Evolutionary conservation across 1,140 invertebrate genomes (phyloP).

Genomic region (Coptotermes formosanus): DNA sequence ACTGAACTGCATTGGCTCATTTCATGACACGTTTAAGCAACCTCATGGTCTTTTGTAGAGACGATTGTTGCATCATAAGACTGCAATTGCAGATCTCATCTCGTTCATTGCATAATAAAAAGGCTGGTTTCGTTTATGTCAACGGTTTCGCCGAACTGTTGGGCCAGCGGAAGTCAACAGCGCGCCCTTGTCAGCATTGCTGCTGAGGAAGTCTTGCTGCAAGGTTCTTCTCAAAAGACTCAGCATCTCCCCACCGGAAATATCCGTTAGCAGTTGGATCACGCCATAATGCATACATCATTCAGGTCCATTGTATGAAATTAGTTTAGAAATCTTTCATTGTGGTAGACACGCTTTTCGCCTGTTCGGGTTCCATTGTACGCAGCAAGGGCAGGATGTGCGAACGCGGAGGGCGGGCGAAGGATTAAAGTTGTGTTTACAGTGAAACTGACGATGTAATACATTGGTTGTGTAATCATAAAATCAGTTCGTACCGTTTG

Average conservation of each 20-base stretch:
- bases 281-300: background rate
- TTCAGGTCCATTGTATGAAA: background rate
- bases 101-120: background rate
- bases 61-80: too few relatives aligned
- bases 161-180: too few relatives aligned
- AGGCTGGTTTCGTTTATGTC: background rate
- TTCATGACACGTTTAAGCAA: too few relatives aligned
- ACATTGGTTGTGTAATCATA: background rate
- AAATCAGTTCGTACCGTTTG: background rate
- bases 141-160: background rate
- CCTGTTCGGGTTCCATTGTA: background rate
- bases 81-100: too few relatives aligned
- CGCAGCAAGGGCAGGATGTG: background rate
- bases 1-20: too few relatives aligned
- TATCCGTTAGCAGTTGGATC: slow-evolving; percentile 8
- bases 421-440: background rate
- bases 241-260: background rate
- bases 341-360: background rate
- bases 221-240: background rate
- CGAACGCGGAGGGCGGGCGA: background rate
- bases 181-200: background rate
- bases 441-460: background rate
- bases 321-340: background rate
- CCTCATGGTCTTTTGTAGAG: too few relatives aligned
- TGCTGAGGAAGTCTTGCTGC: background rate